Conservation (phyloP, 2,113 vertebrate genomes). For the Octodon degus region DNA sequence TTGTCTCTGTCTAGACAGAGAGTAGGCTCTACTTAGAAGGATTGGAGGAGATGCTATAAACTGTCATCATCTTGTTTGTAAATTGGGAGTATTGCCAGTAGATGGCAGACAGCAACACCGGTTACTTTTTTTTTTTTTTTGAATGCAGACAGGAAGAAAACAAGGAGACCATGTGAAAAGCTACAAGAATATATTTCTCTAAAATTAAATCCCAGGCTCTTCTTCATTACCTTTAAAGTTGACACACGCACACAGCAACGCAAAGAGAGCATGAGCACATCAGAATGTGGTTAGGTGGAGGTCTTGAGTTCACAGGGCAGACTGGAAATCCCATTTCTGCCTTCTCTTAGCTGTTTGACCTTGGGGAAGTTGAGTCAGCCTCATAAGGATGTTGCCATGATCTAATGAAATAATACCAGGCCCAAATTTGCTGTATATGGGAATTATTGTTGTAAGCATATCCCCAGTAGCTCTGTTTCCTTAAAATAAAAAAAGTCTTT, state of each 20-base stretch:
- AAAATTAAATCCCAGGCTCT: background rate
- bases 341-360: background rate
- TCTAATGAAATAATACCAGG: background rate
- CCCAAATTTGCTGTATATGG: background rate
- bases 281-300: background rate
- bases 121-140: background rate
- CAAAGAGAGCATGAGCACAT: background rate
- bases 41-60: background rate
- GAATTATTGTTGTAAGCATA: background rate
- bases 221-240: background rate
- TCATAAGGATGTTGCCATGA: background rate
- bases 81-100: conserved; percentile 22
- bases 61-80: conserved; percentile 1
- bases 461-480: background rate
- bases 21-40: background rate
- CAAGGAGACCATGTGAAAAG: background rate
- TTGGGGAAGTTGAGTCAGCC: background rate
- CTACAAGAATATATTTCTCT: background rate
- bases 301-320: background rate
- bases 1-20: background rate
- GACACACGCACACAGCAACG: background rate
- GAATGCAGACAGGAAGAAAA: background rate
- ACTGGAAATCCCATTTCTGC: background rate
- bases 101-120: conserved; percentile 49
- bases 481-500: background rate